Evolutionary conservation across 2,113 vertebrate genomes (phyloP).

Genomic region (Myanophis thanlyinensis): DNA sequence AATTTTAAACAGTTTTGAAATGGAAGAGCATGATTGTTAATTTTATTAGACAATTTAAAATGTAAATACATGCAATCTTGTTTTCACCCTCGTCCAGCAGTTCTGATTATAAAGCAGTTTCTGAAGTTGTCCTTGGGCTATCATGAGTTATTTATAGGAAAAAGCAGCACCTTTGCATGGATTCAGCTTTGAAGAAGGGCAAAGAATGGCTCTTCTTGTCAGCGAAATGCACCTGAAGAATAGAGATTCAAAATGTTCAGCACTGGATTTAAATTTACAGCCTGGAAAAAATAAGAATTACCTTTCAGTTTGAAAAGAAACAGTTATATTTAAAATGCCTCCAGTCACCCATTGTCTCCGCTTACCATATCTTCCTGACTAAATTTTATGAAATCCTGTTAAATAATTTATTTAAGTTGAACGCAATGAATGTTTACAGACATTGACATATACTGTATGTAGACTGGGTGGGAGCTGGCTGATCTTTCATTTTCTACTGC

Average conservation of each 20-base stretch:
- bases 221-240: not conserved
- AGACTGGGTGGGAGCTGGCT: not conserved
- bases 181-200: not conserved
- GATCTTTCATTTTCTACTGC: not conserved
- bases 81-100: not conserved
- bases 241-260: not conserved
- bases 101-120: not conserved
- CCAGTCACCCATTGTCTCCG: conserved; percentile 1
- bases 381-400: conserved; percentile 31
- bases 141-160: not conserved
- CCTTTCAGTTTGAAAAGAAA: conserved; percentile 12
- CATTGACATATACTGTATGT: not conserved
- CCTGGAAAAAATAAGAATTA: not conserved
- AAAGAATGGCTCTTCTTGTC: not conserved
- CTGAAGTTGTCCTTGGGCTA: not conserved
- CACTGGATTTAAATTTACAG: not conserved
- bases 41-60: conserved; percentile 22
- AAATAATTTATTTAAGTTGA: not conserved
- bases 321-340: not conserved
- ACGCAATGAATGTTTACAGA: not conserved
- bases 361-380: conserved; percentile 6
- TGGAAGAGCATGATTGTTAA: not conserved
- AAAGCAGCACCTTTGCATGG: not conserved
- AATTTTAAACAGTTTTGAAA: not conserved
- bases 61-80: not conserved